Conservation (phyloP, 30 jellyfish, hydroid and myxozoan species). For the Chrysaora quinquecirrha region DNA sequence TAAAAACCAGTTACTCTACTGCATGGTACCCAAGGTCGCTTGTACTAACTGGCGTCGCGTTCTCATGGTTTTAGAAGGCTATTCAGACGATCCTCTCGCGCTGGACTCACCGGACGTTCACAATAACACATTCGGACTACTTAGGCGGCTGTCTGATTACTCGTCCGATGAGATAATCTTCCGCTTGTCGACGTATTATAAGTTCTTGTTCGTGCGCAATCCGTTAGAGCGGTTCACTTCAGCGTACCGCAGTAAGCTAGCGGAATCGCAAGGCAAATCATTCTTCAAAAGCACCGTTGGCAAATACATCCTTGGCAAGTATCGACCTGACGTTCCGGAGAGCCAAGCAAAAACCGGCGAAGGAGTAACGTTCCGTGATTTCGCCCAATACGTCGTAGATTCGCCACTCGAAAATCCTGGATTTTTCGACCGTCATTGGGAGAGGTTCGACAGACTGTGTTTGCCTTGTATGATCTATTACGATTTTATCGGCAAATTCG, state of each 20-base stretch:
- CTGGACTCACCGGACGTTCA: constrained; percentile 87
- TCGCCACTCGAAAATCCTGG: constrained; percentile 94
- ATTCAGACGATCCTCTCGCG: constrained; percentile 74
- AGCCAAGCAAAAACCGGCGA: constrained; percentile 63
- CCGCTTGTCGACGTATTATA: constrained; percentile 93
- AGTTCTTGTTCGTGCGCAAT: constrained; percentile 91
- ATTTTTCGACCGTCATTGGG: constrained; percentile 95
- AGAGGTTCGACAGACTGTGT: constrained; percentile 91
- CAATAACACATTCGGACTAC: constrained; percentile 83
- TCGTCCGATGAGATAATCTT: constrained; percentile 91
- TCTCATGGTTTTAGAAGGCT: constrained; percentile 86
- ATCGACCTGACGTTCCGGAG: constrained; percentile 55
- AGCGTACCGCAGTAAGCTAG: constrained; percentile 89
- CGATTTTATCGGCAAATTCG: constrained; percentile 95
- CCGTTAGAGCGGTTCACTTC: constrained; percentile 94
- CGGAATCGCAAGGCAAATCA: constrained; percentile 60
- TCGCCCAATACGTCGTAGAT: constrained; percentile 83
- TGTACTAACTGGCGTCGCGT: constrained; percentile 98
- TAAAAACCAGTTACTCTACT: constrained; percentile 93
- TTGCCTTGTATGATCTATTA: constrained; percentile 91
- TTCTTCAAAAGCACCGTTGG: constrained; percentile 77
- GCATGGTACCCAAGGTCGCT: constrained; percentile 97
- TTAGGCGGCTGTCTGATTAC: constrained; percentile 90
- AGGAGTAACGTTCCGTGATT: constrained; percentile 86
- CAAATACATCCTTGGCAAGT: constrained; percentile 69